Conservation (phyloP, 1,140 invertebrate genomes). For the Caenorhabditis inopinata region DNA sequence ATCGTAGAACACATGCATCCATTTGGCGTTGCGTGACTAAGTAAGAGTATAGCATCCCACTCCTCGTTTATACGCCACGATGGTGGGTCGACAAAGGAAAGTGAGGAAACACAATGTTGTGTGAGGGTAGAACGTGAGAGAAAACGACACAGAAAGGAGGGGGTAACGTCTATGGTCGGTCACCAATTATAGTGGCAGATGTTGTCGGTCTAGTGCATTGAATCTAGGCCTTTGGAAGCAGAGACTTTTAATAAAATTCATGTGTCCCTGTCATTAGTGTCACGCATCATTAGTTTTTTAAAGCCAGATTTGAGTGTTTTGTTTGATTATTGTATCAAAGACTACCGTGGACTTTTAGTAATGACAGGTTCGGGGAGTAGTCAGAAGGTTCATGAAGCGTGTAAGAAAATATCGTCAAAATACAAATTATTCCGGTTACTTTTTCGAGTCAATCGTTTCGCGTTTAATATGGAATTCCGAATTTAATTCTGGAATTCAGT, state of each 20-base stretch:
- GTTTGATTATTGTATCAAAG: neutral
- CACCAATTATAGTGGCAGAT: conserved; percentile 34
- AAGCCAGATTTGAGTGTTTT: conserved; percentile 32
- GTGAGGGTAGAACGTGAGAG: neutral
- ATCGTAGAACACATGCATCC: no score
- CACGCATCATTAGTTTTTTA: conserved; percentile 24
- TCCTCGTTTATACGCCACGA: neutral
- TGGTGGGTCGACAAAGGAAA: conserved; percentile 4
- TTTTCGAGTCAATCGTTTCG: no score
- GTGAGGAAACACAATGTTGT: neutral
- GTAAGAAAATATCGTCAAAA: no score
- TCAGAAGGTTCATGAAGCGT: no score
- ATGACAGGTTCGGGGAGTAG: no score
- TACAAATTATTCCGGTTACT: no score
- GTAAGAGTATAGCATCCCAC: neutral
- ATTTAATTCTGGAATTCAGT: no score
- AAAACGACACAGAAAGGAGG: neutral
- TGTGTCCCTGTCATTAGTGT: neutral
- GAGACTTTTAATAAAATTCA: neutral
- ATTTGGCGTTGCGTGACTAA: no score
- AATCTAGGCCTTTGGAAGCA: neutral
- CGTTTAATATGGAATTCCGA: no score
- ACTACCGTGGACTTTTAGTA: no score
- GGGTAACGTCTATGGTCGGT: neutral
- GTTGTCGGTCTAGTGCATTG: conserved; percentile 24